Conservation (phyloP, 2,113 vertebrate species). For the Macaca nemestrina region DNA sequence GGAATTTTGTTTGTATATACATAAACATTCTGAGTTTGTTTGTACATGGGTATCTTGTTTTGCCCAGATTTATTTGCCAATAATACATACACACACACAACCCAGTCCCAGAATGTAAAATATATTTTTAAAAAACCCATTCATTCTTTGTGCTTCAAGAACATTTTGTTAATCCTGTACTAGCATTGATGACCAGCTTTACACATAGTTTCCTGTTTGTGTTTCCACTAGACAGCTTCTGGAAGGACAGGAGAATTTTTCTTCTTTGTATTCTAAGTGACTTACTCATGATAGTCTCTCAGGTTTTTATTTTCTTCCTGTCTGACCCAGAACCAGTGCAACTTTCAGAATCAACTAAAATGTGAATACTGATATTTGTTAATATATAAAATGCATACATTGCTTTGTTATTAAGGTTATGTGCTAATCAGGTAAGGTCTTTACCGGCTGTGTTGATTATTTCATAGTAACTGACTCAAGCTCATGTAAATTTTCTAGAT, state of each 20-base stretch:
- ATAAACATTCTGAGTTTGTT: conserved; percentile 26
- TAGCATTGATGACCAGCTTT: not conserved
- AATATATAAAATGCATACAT: not conserved
- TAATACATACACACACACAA: not conserved
- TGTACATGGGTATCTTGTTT: not conserved
- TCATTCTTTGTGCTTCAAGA: not conserved
- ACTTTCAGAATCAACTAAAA: not conserved
- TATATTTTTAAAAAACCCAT: not conserved
- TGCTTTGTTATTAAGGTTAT: not conserved
- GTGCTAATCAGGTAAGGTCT: not conserved
- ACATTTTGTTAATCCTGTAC: not conserved
- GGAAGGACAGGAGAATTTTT: not conserved
- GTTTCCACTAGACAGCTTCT: not conserved
- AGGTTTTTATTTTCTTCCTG: conserved; percentile 2
- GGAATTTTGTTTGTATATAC: conserved; percentile 6
- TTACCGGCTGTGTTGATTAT: not conserved
- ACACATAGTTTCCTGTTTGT: not conserved
- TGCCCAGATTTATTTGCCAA: not conserved
- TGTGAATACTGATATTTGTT: not conserved
- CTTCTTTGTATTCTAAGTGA: not conserved
- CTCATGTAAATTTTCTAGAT: not conserved
- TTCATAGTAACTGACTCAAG: not conserved
- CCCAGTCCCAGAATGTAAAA: not conserved
- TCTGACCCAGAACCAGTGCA: not conserved
- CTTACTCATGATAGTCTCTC: not conserved